A percentile compares a stretch with the other conserved stretches of the same genome.
These are phyloP conservation scores for Melinopterus prodromus DNA, from an alignment of 2,888 invertebrate species.

Conservation along the genomic window DNA sequence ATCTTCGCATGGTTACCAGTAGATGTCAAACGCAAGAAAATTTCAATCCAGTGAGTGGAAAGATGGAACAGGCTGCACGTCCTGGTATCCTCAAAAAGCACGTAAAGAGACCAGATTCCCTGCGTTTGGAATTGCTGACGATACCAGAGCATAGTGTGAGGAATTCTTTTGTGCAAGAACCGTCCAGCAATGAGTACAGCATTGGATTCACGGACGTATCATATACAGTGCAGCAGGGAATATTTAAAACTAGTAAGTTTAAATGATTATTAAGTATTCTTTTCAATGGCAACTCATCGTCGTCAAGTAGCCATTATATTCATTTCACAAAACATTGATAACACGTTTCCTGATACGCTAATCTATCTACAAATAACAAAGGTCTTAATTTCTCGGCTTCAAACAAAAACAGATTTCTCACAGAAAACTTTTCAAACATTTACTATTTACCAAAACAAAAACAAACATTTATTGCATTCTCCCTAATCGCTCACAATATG, in stretches of 20 bases:
- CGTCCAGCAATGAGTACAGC: slow-evolving; percentile 59
- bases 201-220: slow-evolving; percentile 73
- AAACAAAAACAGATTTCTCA: neutral
- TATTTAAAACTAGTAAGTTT: slow-evolving; percentile 65
- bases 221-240: slow-evolving; percentile 69
- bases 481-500: neutral
- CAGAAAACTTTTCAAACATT: neutral
- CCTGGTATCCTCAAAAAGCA: slow-evolving; percentile 30
- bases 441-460: neutral
- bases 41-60: neutral
- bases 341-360: slow-evolving; percentile 22
- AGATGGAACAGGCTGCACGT: neutral
- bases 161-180: slow-evolving; percentile 43
- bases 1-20: neutral
- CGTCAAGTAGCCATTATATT: neutral
- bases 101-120: slow-evolving; percentile 53
- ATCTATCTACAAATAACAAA: slow-evolving; percentile 13
- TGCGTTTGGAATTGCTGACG: slow-evolving; percentile 53
- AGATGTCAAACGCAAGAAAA: neutral
- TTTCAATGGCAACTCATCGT: neutral
- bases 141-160: slow-evolving; percentile 51
- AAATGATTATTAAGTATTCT: neutral
- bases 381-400: neutral
- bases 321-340: slow-evolving; percentile 6
- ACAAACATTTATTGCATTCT: neutral